phyloP scores from a whole-genome alignment of 2,888 invertebrate genomes.

The Ophioninae sp. region DNA sequence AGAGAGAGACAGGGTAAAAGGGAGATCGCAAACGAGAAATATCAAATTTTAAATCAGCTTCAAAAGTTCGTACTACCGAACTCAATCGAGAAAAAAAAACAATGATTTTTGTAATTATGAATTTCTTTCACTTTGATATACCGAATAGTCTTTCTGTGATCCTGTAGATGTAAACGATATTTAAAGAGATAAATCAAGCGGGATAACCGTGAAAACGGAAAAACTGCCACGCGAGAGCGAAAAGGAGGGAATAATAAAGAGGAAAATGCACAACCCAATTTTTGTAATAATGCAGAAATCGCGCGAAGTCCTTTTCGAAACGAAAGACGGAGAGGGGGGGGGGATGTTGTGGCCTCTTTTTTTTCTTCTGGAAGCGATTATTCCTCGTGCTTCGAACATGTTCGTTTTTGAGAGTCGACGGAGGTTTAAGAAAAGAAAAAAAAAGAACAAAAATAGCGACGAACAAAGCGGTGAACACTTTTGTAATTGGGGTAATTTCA shows the following conservation, averaged over 20 bases:
- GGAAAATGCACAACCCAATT: conserved; percentile 49
- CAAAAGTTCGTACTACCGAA: conserved; percentile 56
- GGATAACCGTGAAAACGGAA: background rate
- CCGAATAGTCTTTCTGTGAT: conserved; percentile 74
- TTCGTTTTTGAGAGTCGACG: conserved; percentile 24
- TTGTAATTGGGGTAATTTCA: conserved; percentile 12
- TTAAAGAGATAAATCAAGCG: conserved; percentile 23
- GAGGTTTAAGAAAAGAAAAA: conserved; percentile 1
- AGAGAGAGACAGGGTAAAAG: conserved; percentile 19
- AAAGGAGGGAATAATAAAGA: conserved; percentile 24
- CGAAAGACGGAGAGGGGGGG: conserved; percentile 7
- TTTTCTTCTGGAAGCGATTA: conserved; percentile 32
- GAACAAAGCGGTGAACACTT: conserved; percentile 4
- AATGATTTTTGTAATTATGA: conserved; percentile 59
- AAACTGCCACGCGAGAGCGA: conserved; percentile 9
- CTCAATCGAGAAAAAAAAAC: conserved; percentile 32
- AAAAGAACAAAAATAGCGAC: background rate
- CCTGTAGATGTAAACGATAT: conserved; percentile 71
- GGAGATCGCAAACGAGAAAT: background rate
- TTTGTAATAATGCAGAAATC: conserved; percentile 65
- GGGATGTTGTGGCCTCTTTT: conserved; percentile 62
- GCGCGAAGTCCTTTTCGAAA: conserved; percentile 44
- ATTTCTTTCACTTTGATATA: conserved; percentile 62
- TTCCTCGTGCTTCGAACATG: conserved; percentile 51
- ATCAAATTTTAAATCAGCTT: conserved; percentile 45